Base-by-base conservation (phyloP, 2,113 vertebrate species). In the Chloropsis cyanopogon region DNA sequence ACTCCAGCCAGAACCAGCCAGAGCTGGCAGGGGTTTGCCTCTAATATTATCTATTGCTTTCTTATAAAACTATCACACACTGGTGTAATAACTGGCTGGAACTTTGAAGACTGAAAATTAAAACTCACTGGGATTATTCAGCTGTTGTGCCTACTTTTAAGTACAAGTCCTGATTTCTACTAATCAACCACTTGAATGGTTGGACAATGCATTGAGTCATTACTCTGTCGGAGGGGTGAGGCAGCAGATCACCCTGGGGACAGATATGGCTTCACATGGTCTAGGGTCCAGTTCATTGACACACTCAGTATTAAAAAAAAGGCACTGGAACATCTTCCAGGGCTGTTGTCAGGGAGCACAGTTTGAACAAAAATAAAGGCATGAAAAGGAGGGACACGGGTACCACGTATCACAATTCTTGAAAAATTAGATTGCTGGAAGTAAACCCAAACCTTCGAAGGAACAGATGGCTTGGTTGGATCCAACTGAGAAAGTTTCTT, bases 251-350 rank as follows among this genome's bases (percentile, higher is more conserved):
- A 70, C 18, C 26, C 18, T 7, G 20, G 14, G 19, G 21, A 59
- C 33, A 76, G 75, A 66, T 44, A 75, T 0, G 0, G 13, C 19
- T 69, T 13, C 13, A 49, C 6, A 5, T 6, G 4, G 19, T 56
- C 37, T 49, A 72, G 11, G 14, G 28, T 47, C 12, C 57, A 64
- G 46, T 29, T 46, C 53, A 53, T 7, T 39, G 46, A 24, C 33
- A 59, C 4, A 5, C 49, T 13, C 6, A 29, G 7, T 13, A n/a
- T 28, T 28, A 14, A 54, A 78, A 83, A 17, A 29, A 81, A 76
- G 39, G 13, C 1, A 3, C 29, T 52, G 42, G 7, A 81, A 46
- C 10, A 66, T 5, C 7, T 16, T 61, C 29, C 16, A 64, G 10
- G 8, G 26, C 4, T 76, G 13, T 37, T 85, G 15, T 39, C 80